Percentiles rank a stretch among this genome's conserved stretches.
Conservation (phyloP, 2,888 invertebrate genomes). For the Thera britannica region DNA sequence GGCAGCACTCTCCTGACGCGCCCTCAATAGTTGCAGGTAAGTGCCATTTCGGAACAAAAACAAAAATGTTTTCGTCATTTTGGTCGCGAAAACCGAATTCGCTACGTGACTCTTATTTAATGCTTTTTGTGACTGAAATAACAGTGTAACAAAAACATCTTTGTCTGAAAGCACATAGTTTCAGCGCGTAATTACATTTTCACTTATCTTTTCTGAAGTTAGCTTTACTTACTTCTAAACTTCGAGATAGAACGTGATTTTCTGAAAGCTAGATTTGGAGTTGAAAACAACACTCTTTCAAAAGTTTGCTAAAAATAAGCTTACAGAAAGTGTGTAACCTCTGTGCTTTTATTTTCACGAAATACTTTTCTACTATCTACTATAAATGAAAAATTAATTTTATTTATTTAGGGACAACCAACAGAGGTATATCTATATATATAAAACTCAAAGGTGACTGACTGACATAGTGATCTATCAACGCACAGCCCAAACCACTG, state of each 20-base stretch:
- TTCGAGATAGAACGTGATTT: constrained; percentile 9
- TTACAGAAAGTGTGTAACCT: not conserved
- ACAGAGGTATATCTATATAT: too few relatives aligned
- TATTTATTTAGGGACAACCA: too few relatives aligned
- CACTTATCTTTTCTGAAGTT: constrained; percentile 21
- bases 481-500: too few relatives aligned
- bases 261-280: constrained; percentile 10
- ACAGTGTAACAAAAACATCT: not conserved
- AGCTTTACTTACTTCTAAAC: constrained; percentile 18
- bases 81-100: not conserved
- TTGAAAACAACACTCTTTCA: not conserved
- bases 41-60: not conserved
- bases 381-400: too few relatives aligned
- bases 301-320: not conserved
- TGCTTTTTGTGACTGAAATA: not conserved
- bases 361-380: too few relatives aligned
- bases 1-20: not conserved
- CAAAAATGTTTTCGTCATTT: not conserved
- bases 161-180: constrained; percentile 3
- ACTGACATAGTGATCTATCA: too few relatives aligned
- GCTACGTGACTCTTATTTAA: not conserved
- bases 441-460: too few relatives aligned
- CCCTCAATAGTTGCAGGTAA: not conserved
- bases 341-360: not conserved
- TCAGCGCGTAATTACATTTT: constrained; percentile 4